Evolutionary conservation across 1,140 invertebrate genomes (phyloP), one percentile per base, ranked within the genome.

Genomic region (Nilaparvata lugens): DNA sequence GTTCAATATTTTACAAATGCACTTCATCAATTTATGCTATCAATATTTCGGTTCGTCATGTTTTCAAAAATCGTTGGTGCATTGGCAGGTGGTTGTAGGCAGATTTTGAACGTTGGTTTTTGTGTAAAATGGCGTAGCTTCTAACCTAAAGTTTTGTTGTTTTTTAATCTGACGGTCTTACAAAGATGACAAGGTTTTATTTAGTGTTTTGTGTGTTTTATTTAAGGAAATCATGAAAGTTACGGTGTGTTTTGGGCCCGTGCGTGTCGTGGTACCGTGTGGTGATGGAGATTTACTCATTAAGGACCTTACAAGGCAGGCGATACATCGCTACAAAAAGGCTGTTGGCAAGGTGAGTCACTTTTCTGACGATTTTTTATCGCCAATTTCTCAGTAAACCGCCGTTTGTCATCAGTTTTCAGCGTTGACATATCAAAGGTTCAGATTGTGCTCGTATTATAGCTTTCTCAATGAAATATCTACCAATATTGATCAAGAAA

Each of bases 251-350:
- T 98, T 98, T 78, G 94, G 93, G 62, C 83, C 86, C 71, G 85
- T 95, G 52, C 81, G 93, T 69, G 94, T 98, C 67, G 88, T 97
- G 68, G 95, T 98, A 64, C 95, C 95, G 42, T 97, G 95, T 74
- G 93, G 94, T 62, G 85, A 89, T 72, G 93, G 93, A 60, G 88
- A 93, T 68, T 81, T 97, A 56, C 81, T 93, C 60, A 93, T 98
- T 52, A 82, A 84, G 68, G 93, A 97, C 74, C 81, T 98, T 53
- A 93, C 96, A 71, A 83, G 89, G 68, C 89, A 95, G 75, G 93
- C 95, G 11, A 90, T 91, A 35, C 79, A 87, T 45, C 81, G 95
- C 52, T 98, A 95, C 76, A 94, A 92, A 74, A 97, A 97, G 76
- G 95, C 95, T 59, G 91, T 90, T 65, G 92, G 91, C 75, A 96